Conservation (phyloP, 2,888 invertebrate genomes). For the Leptinotarsa tumamoca region DNA sequence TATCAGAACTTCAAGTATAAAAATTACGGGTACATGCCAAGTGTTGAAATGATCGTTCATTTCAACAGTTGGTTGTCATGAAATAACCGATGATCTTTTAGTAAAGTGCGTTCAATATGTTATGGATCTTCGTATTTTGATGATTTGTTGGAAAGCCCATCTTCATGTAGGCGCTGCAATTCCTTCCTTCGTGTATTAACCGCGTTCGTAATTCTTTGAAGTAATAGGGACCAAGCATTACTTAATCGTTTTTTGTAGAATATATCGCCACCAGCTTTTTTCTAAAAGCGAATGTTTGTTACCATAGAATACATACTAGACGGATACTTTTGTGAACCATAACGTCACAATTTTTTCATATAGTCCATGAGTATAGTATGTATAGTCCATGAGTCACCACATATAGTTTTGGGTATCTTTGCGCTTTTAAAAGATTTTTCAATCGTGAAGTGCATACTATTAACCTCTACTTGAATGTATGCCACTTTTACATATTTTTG, state of each 20-base stretch:
- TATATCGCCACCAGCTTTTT: neutral
- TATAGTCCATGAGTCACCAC: slow-evolving; percentile 12
- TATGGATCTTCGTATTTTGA: slow-evolving; percentile 22
- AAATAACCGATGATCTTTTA: slow-evolving; percentile 16
- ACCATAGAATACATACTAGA: slow-evolving; percentile 24
- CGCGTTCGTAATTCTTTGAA: slow-evolving; percentile 12
- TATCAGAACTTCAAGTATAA: too few species aligned
- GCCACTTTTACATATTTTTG: slow-evolving; percentile 41
- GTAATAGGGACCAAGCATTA: slow-evolving; percentile 23
- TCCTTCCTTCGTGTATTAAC: slow-evolving; percentile 5
- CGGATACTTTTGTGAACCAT: slow-evolving; percentile 27
- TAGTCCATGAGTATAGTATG: slow-evolving; percentile 1
- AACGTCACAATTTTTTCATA: slow-evolving; percentile 18
- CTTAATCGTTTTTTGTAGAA: neutral
- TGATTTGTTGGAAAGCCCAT: slow-evolving; percentile 8
- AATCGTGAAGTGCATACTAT: slow-evolving; percentile 36
- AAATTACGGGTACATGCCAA: too few species aligned
- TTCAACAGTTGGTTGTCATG: slow-evolving; percentile 13
- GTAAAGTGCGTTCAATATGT: slow-evolving; percentile 16
- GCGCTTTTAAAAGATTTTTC: slow-evolving; percentile 31
- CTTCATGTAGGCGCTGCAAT: slow-evolving; percentile 12
- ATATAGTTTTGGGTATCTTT: slow-evolving; percentile 27
- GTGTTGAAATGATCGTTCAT: too few species aligned
- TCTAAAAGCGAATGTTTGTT: neutral
- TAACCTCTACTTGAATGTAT: slow-evolving; percentile 39